phyloP scores from a whole-genome alignment of 2,888 invertebrate genomes.

The Limnephilus auricula region DNA sequence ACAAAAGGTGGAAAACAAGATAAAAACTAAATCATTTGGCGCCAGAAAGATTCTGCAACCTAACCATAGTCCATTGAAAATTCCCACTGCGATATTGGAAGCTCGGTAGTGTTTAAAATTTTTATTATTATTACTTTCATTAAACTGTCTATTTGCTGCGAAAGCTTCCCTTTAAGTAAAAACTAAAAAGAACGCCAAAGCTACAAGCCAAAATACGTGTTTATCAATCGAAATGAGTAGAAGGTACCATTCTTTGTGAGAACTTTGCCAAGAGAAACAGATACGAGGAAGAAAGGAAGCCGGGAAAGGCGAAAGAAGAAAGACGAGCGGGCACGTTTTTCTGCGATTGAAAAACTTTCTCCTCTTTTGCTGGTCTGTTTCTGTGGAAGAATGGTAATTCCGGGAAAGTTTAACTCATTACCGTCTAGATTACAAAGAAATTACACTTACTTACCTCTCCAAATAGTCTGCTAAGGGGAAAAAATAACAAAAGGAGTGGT shows the following conservation, averaged over 20 bases:
- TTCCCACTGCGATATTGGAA: neutral
- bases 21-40: neutral
- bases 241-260: constrained; percentile 29
- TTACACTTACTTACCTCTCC: constrained; percentile 40
- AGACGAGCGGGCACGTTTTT: constrained; percentile 38
- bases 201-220: constrained; percentile 44
- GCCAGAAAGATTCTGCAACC: neutral
- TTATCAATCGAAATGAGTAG: constrained; percentile 51
- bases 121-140: constrained; percentile 2
- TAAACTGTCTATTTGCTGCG: neutral
- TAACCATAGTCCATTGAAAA: neutral
- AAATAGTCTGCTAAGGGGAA: constrained; percentile 12
- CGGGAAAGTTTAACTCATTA: constrained; percentile 45
- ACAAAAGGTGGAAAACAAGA: neutral
- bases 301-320: constrained; percentile 13
- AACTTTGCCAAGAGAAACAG: constrained; percentile 33
- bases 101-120: neutral
- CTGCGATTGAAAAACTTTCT: constrained; percentile 46
- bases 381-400: constrained; percentile 40
- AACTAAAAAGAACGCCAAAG: constrained; percentile 22
- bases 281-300: constrained; percentile 11
- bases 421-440: constrained; percentile 44
- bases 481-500: constrained; percentile 7
- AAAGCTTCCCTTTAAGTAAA: neutral
- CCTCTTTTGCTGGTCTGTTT: constrained; percentile 13